phyloP scores from a whole-genome alignment of 2,888 invertebrate species.

The Lacanobia wlatinum region DNA sequence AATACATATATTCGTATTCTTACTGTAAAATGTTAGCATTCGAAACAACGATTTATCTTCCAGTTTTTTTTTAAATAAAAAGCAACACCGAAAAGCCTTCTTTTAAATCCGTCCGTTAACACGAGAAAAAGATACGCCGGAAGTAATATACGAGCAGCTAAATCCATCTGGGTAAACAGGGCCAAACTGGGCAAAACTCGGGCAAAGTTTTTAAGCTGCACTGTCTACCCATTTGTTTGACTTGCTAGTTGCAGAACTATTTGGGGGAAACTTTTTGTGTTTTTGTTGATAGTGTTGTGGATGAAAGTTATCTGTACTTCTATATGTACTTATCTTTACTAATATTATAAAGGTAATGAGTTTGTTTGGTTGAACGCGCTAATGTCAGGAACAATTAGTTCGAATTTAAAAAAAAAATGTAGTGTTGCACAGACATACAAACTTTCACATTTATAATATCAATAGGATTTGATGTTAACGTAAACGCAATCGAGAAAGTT shows the following conservation, averaged over 20 bases:
- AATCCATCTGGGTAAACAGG: constrained; percentile 49
- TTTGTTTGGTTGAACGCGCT: no score
- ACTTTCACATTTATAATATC: no score
- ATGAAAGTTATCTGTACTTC: no score
- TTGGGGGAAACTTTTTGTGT: constrained; percentile 15
- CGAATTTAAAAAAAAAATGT: no score
- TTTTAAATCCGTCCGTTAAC: constrained; percentile 21
- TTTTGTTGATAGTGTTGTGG: constrained; percentile 12
- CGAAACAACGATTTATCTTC: constrained; percentile 1
- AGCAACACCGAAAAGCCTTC: constrained; percentile 5
- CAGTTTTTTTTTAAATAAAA: constrained; percentile 1
- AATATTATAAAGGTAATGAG: no score
- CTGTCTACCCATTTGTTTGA: constrained; percentile 50
- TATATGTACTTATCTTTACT: no score
- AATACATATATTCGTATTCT: neutral
- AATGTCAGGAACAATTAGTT: no score
- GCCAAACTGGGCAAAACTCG: constrained; percentile 30
- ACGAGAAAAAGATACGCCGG: constrained; percentile 40
- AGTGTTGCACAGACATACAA: no score
- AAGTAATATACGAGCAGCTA: constrained; percentile 51
- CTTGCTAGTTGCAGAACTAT: constrained; percentile 48
- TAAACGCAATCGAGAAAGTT: no score
- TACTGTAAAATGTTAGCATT: constrained; percentile 5
- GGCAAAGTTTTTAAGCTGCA: constrained; percentile 58
- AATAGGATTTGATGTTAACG: no score